A percentile compares a stretch with the other conserved stretches of the same genome.
Evolutionary conservation across 2,888 invertebrate species (phyloP).

Genomic region (Reticulitermes lucifugus): DNA sequence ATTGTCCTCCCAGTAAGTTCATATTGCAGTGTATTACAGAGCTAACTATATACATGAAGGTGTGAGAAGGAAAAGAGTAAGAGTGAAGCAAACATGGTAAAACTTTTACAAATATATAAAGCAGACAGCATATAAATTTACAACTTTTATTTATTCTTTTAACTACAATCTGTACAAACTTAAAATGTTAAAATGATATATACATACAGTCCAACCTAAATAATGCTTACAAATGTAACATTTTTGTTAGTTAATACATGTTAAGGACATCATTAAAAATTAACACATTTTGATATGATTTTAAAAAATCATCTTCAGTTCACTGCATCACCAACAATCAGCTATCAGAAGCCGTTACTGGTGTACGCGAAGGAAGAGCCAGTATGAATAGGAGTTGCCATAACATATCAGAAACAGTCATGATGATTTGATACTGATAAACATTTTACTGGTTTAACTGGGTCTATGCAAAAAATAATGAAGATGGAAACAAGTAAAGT

Average conservation of each 20-base stretch:
- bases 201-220: constrained; percentile 26
- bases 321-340: neutral
- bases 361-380: neutral
- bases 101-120: neutral
- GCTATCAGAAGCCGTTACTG: neutral
- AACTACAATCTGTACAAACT: constrained; percentile 28
- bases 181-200: constrained; percentile 28
- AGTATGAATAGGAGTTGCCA: neutral
- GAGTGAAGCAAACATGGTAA: too few species aligned
- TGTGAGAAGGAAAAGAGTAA: too few species aligned
- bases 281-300: constrained; percentile 22
- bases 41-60: too few species aligned
- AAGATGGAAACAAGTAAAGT: too few species aligned
- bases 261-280: neutral
- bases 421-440: neutral
- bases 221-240: constrained; percentile 11
- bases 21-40: too few species aligned
- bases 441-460: neutral
- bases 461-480: neutral
- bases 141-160: constrained; percentile 27
- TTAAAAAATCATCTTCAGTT: neutral
- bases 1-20: too few species aligned
- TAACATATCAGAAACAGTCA: neutral
- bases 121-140: constrained; percentile 17
- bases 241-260: neutral